Percentiles rank a stretch among this genome's conserved stretches.
Evolutionary conservation across 2,888 invertebrate genomes (phyloP).

Genomic region (Thereva nobilitata): DNA sequence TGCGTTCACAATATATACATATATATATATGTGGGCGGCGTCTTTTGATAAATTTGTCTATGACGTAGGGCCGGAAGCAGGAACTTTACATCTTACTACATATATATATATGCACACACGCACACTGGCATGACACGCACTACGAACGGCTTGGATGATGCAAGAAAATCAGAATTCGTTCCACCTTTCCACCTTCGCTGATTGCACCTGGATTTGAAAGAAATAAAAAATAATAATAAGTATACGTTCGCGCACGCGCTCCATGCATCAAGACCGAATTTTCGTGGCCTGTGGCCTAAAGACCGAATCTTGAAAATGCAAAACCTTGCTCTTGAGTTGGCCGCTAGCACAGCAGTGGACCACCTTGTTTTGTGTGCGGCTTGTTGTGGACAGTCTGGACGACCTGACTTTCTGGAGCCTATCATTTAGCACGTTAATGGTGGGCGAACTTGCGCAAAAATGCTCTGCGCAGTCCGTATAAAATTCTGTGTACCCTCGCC

Average conservation of each 20-base stretch:
- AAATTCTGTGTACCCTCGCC: no score
- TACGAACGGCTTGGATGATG: not conserved
- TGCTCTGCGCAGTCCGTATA: not conserved
- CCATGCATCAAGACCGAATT: not conserved
- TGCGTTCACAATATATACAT: no score
- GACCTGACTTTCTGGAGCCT: no score
- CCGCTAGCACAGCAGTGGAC: no score
- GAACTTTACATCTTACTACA: not conserved
- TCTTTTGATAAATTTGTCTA: not conserved
- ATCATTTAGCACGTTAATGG: not conserved
- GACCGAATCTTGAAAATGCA: not conserved
- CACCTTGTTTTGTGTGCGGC: not conserved
- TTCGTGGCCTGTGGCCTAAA: not conserved
- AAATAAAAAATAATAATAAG: no score
- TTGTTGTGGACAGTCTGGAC: no score
- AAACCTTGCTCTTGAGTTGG: conserved; percentile 5
- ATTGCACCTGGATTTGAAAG: no score
- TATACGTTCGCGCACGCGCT: no score
- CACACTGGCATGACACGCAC: no score
- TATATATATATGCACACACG: no score
- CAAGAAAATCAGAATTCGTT: not conserved
- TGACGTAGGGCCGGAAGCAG: conserved; percentile 3
- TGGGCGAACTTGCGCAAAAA: conserved; percentile 12
- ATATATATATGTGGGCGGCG: not conserved
- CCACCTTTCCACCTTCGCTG: not conserved